Base-by-base conservation (phyloP, 2,113 vertebrate species). In the Lophura nycthemera region DNA sequence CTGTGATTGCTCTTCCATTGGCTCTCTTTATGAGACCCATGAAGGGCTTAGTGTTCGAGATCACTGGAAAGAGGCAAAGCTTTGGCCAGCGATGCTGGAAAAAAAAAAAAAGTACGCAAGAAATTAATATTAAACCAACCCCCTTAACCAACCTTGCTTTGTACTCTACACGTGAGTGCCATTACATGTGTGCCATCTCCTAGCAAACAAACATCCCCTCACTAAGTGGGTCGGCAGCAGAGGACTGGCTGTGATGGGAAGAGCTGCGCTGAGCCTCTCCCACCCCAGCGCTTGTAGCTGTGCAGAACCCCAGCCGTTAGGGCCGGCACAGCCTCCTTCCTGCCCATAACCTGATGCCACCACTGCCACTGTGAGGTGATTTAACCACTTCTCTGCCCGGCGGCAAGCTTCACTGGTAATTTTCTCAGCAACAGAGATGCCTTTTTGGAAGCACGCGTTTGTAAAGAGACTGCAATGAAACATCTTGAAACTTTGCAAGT, bases 351-450 rank as follows among this genome's bases (percentile, higher is more conserved):
- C 69, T 40, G 30, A 47, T 69, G 81, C 92, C 0, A 1, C 72
- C 77, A 30, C 84, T 76, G 88, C 69, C 13, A 83, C 75, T 65
- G 64, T 56, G 40, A 81, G 15, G 52, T 15, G 36, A 3, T 83
- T 85, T 87, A 90, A 95, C 74, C 63, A 10, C 85, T 88, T 88
- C 72, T 54, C 70, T 91, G 42, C 76, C 88, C 32, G 8, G 18
- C 64, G 64, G 29, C 36, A 45, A 61, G 38, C 36, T 86, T 91
- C 67, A 4, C 22, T 3, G 17, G 73, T 57, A 57, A 74, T 47
- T n/a, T 36, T 59, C 75, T 30, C 7, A 42, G 42, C 63, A 57
- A 18, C 40, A 13, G 25, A 67, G 47, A 54, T 81, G 22, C 50
- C 20, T 81, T 32, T 11, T 72, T 83, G 52, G 72, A 83, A 57